Percentiles rank a stretch among this genome's conserved stretches.
These are phyloP conservation scores for Pygocentrus nattereri DNA, from an alignment of 2,797 vertebrate genomes.

Conservation along the genomic window DNA sequence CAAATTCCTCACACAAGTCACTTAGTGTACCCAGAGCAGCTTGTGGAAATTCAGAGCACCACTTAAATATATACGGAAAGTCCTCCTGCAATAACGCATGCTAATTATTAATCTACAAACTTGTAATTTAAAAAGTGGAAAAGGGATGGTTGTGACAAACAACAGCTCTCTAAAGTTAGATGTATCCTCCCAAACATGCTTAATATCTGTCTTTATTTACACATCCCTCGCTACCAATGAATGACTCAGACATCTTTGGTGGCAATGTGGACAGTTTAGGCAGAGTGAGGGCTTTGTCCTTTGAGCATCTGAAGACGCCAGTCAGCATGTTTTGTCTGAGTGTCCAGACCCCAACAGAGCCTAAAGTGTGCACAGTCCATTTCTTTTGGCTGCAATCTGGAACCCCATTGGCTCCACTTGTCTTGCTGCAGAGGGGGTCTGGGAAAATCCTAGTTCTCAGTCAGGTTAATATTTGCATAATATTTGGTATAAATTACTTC, in stretches of 20 bases:
- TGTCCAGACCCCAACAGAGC: conserved; percentile 20
- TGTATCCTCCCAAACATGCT: conserved; percentile 13
- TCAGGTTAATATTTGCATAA: conserved; percentile 5
- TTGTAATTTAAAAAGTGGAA: conserved; percentile 40
- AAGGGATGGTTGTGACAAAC: conserved; percentile 13
- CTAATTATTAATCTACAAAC: conserved; percentile 38
- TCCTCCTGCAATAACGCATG: conserved; percentile 27
- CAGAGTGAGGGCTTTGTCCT: conserved; percentile 10
- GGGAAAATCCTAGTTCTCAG: neutral
- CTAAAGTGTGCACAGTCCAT: conserved; percentile 48
- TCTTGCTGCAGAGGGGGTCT: conserved; percentile 27
- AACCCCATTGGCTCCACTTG: conserved; percentile 31
- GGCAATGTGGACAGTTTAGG: conserved; percentile 22
- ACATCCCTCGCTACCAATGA: conserved; percentile 5
- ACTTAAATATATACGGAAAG: conserved; percentile 36
- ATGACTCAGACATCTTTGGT: conserved; percentile 11
- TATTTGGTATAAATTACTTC: neutral
- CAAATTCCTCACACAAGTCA: conserved; percentile 28
- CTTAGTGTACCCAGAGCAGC: conserved; percentile 23
- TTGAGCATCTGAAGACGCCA: conserved; percentile 28
- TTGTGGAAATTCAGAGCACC: conserved; percentile 37
- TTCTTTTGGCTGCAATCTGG: conserved; percentile 29
- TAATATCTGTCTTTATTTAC: conserved; percentile 29
- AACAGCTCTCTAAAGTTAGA: neutral
- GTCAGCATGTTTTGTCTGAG: conserved; percentile 47